Evolutionary conservation across 2,797 vertebrate genomes (phyloP).

Genomic region (Gymnothorax javanicus): DNA sequence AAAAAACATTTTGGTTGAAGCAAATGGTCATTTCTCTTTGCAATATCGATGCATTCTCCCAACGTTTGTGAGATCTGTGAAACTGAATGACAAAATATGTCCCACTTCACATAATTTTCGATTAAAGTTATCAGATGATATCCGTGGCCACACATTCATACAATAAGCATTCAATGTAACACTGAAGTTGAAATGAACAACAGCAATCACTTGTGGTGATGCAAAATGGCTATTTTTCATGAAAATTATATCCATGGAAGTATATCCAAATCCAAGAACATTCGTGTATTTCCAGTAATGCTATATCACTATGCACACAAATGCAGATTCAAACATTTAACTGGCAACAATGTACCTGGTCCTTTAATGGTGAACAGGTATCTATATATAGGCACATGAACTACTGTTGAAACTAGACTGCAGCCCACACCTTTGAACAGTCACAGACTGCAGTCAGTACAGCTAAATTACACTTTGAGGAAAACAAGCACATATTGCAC

Average conservation of each 20-base stretch:
- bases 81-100: slow-evolving; percentile 14
- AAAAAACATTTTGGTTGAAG: slow-evolving; percentile 40
- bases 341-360: slow-evolving; percentile 34
- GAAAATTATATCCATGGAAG: slow-evolving; percentile 11
- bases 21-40: slow-evolving; percentile 24
- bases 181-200: slow-evolving; percentile 2
- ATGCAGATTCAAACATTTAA: slow-evolving; percentile 36
- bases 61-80: slow-evolving; percentile 7
- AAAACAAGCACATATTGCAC: slow-evolving; percentile 32
- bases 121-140: background rate
- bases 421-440: slow-evolving; percentile 8
- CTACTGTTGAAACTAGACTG: slow-evolving; percentile 37
- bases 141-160: slow-evolving; percentile 5
- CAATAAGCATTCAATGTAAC: background rate
- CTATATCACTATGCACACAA: slow-evolving; percentile 35
- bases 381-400: slow-evolving; percentile 40
- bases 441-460: slow-evolving; percentile 22
- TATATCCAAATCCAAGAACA: background rate
- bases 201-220: slow-evolving; percentile 10
- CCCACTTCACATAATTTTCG: background rate
- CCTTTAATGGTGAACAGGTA: slow-evolving; percentile 27
- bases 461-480: slow-evolving; percentile 29
- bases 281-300: slow-evolving; percentile 21
- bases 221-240: background rate
- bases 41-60: background rate